These are phyloP conservation scores for Coptodon bakossiorum DNA, from an alignment of 2,113 vertebrate species.

Conservation along the genomic window DNA sequence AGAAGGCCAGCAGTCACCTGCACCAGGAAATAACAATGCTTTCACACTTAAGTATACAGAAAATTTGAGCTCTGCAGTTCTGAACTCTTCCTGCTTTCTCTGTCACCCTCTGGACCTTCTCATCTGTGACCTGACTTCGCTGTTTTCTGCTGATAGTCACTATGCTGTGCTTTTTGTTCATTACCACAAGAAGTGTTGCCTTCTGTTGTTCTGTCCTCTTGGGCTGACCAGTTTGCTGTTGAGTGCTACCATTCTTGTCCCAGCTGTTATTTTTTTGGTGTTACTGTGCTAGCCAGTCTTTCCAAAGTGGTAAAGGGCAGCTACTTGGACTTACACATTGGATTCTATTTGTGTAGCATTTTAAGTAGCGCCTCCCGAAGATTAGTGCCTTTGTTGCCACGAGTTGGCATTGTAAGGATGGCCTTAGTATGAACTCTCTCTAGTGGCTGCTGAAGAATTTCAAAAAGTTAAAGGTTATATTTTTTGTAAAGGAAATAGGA, in stretches of 20 bases:
- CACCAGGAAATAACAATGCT: neutral
- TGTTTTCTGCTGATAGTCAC: neutral
- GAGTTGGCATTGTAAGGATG: neutral
- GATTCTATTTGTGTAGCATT: neutral
- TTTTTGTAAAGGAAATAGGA: neutral
- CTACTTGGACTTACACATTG: neutral
- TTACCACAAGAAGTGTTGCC: neutral
- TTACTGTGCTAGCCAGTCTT: neutral
- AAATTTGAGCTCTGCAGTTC: neutral
- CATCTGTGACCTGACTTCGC: neutral
- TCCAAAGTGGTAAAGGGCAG: neutral
- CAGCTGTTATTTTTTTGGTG: neutral
- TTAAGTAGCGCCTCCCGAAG: neutral
- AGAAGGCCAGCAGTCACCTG: neutral
- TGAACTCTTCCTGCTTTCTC: neutral
- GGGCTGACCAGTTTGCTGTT: neutral
- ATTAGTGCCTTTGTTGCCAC: neutral
- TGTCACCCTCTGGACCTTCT: neutral
- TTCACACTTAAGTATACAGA: neutral
- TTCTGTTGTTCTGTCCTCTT: neutral
- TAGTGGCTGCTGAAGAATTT: neutral
- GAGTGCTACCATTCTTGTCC: neutral
- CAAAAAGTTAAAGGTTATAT: neutral
- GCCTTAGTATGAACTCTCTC: neutral
- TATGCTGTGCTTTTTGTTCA: neutral